phyloP scores from a whole-genome alignment of 2,113 vertebrate species.

The Turnix velox region DNA sequence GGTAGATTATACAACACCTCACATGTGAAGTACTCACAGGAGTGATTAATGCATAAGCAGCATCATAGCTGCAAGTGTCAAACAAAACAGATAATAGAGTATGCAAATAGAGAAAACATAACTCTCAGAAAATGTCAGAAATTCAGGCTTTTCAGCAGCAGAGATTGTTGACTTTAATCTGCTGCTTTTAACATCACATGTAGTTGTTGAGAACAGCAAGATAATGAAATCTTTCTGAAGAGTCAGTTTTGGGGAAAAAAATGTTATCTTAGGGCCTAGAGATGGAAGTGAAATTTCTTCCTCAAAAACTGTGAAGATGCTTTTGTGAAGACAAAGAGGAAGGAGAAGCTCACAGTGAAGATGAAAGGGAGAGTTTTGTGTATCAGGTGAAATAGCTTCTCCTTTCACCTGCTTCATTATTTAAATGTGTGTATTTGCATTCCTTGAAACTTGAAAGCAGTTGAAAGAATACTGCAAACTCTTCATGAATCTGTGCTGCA shows the following conservation, averaged over 20 bases:
- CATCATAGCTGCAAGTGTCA: constrained; percentile 56
- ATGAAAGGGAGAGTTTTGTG: not conserved
- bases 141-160: constrained; percentile 12
- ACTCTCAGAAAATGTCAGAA: constrained; percentile 51
- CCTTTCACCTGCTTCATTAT: not conserved
- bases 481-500: not conserved
- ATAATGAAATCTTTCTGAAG: constrained; percentile 45
- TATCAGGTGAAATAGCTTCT: not conserved
- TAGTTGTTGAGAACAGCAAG: constrained; percentile 38
- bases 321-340: not conserved
- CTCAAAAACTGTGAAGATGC: not conserved
- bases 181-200: constrained; percentile 35
- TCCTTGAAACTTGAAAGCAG: not conserved
- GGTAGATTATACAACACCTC: constrained; percentile 18
- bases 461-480: not conserved
- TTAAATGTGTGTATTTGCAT: not conserved
- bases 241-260: not conserved
- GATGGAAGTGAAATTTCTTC: not conserved
- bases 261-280: not conserved
- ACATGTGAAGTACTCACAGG: constrained; percentile 7
- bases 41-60: constrained; percentile 55
- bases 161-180: constrained; percentile 62
- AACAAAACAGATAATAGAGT: constrained; percentile 65
- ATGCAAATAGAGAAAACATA: constrained; percentile 60
- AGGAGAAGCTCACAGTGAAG: not conserved